Evolutionary conservation across 2,888 invertebrate genomes (phyloP).

Genomic region (Drosophila diplacantha): DNA sequence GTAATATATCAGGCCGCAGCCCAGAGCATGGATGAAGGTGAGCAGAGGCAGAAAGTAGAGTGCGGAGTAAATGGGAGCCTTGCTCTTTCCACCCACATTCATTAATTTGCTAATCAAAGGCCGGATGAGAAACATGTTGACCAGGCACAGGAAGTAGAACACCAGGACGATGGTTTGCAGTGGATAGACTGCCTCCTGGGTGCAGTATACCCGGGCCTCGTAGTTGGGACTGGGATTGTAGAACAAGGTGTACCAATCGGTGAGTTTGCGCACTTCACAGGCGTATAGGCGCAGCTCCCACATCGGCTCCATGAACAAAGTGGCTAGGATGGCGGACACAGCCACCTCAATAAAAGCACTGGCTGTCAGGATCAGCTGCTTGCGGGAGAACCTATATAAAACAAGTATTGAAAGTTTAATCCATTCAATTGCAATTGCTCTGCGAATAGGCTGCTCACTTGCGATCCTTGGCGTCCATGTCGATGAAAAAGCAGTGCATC

Average conservation of each 20-base stretch:
- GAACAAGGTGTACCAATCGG: constrained; percentile 98
- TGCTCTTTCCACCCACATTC: constrained; percentile 85
- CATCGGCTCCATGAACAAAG: constrained; percentile 89
- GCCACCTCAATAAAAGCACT: constrained; percentile 90
- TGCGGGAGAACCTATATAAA: constrained; percentile 82
- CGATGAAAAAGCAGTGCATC: constrained; percentile 95
- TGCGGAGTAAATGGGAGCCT: constrained; percentile 93
- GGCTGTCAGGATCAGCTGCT: constrained; percentile 86
- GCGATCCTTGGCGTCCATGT: constrained; percentile 86
- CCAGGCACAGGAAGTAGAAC: constrained; percentile 90
- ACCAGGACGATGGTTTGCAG: constrained; percentile 96
- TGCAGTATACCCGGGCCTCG: constrained; percentile 91
- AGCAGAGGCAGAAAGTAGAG: constrained; percentile 95
- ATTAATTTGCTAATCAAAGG: constrained; percentile 85
- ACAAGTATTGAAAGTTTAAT: background rate
- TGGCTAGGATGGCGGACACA: constrained; percentile 85
- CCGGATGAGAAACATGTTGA: constrained; percentile 87
- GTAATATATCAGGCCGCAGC: constrained; percentile 95
- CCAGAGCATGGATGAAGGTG: constrained; percentile 90
- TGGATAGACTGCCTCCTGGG: constrained; percentile 98
- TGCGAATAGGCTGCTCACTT: constrained; percentile 78
- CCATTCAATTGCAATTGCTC: background rate
- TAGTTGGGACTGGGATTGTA: constrained; percentile 97
- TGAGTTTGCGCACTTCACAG: constrained; percentile 87
- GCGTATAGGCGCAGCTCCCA: constrained; percentile 87